These are phyloP conservation scores for Acanthopleura granulata DNA, from an alignment of 2,888 invertebrate genomes.

Conservation along the genomic window DNA sequence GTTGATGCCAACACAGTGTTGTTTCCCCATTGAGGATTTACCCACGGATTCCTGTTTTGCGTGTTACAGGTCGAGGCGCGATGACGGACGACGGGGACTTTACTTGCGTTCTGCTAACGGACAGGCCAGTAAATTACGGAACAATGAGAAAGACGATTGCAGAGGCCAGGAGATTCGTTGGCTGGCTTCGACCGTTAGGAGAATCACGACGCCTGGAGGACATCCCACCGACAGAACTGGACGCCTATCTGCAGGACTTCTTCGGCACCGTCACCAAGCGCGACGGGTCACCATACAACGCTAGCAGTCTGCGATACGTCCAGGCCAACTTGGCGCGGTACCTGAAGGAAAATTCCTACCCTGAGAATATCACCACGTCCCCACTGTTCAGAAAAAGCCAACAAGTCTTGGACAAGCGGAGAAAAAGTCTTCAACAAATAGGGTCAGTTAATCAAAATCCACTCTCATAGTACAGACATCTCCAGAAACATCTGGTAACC, in stretches of 20 bases:
- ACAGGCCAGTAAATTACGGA: not conserved
- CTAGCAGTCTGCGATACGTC: not conserved
- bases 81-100: too few species aligned
- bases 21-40: too few species aligned
- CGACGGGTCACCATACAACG: not conserved
- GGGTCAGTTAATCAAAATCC: not conserved
- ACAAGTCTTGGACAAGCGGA: not conserved
- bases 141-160: not conserved
- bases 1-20: too few species aligned
- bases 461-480: too few species aligned
- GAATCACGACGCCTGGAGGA: not conserved
- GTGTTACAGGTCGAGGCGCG: too few species aligned
- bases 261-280: not conserved
- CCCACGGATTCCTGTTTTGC: too few species aligned
- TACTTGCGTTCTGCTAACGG: too few species aligned
- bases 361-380: not conserved
- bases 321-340: not conserved
- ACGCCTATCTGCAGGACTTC: not conserved
- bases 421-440: not conserved
- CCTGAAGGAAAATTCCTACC: not conserved
- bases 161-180: not conserved
- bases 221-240: not conserved
- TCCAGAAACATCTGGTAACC: too few species aligned
- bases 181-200: not conserved
- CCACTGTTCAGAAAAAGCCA: not conserved